These are phyloP conservation scores for Scolanthus callimorphus DNA, from an alignment of 92 coral and sea anemone genomes.

Conservation along the genomic window DNA sequence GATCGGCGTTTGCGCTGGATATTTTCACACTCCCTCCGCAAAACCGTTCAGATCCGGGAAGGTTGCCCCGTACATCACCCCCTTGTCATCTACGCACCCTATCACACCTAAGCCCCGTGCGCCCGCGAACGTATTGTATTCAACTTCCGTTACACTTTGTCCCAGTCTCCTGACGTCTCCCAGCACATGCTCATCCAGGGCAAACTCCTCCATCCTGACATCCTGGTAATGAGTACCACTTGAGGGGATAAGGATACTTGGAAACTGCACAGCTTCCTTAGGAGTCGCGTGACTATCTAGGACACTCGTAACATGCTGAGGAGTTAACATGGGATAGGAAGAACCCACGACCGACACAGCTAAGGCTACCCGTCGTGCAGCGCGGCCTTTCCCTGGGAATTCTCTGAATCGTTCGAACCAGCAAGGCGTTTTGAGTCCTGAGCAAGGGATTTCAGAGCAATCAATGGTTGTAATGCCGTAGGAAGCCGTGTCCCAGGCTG, in stretches of 20 bases:
- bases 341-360: constrained; percentile 83
- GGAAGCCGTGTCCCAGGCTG: constrained; percentile 69
- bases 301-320: constrained; percentile 62
- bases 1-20: too few relatives aligned
- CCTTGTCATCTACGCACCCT: constrained; percentile 56
- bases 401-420: too few relatives aligned
- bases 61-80: constrained; percentile 61
- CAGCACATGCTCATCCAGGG: constrained; percentile 52
- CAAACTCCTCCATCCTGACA: constrained; percentile 65
- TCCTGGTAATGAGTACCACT: constrained; percentile 56
- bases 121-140: constrained; percentile 33
- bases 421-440: too few relatives aligned
- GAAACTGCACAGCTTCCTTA: constrained; percentile 73
- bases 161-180: constrained; percentile 64
- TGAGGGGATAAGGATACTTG: constrained; percentile 61
- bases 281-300: constrained; percentile 73
- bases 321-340: constrained; percentile 56
- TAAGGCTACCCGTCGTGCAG: constrained; percentile 59
- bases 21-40: constrained; percentile 73
- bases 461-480: constrained; percentile 65
- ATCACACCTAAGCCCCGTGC: constrained; percentile 77
- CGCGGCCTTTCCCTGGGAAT: too few relatives aligned
- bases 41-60: constrained; percentile 65
- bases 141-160: constrained; percentile 67
- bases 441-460: constrained; percentile 43